Conservation (phyloP, 2,113 vertebrate genomes). For the Aspidoscelis tigris region DNA sequence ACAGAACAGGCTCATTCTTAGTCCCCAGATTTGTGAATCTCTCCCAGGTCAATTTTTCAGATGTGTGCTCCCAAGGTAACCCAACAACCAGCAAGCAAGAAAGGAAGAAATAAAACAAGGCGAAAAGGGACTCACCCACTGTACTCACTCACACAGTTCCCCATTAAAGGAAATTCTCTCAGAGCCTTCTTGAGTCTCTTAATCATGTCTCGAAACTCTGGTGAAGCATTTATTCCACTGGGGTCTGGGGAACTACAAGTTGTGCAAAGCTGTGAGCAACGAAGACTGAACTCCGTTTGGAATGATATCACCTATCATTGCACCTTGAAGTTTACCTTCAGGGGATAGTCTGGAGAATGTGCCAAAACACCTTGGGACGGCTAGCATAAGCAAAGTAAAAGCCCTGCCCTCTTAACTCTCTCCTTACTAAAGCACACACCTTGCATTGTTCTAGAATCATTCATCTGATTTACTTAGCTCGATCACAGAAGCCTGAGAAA, state of each 20-base stretch:
- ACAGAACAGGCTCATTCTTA: conserved; percentile 51
- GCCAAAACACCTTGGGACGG: conserved; percentile 66
- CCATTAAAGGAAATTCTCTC: conserved; percentile 83
- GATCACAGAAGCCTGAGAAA: not conserved
- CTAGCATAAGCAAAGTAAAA: conserved; percentile 43
- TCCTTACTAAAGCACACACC: conserved; percentile 29
- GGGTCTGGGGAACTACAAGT: conserved; percentile 68
- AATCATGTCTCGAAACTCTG: conserved; percentile 80
- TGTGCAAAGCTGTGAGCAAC: conserved; percentile 68
- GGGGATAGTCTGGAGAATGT: conserved; percentile 64
- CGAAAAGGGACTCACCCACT: conserved; percentile 85
- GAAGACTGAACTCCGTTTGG: conserved; percentile 66
- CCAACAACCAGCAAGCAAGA: conserved; percentile 58
- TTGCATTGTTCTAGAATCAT: conserved; percentile 35
- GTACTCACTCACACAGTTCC: conserved; percentile 91
- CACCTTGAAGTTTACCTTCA: conserved; percentile 78
- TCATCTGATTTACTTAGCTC: conserved; percentile 30
- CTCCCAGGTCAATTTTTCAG: conserved; percentile 50
- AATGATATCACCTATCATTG: conserved; percentile 71
- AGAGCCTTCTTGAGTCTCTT: conserved; percentile 74
- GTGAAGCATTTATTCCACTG: conserved; percentile 69
- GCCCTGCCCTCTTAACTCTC: conserved; percentile 71
- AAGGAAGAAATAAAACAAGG: conserved; percentile 37
- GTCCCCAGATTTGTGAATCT: conserved; percentile 51
- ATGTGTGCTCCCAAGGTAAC: conserved; percentile 57